Conservation (phyloP, 2,797 vertebrate species). For the Squalus acanthias region DNA sequence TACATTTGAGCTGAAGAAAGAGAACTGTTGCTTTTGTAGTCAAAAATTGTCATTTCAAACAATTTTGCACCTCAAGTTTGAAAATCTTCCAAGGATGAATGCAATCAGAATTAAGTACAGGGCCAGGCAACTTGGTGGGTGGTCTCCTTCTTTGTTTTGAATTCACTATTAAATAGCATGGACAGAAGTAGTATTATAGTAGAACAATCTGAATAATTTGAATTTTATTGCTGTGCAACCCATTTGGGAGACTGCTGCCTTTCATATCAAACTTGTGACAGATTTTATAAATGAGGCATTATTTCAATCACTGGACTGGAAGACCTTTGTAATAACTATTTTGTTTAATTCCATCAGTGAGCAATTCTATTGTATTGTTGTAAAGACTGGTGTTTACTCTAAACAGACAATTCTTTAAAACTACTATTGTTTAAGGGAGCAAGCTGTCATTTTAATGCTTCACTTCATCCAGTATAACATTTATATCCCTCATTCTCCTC, state of each 20-base stretch:
- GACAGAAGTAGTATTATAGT: neutral
- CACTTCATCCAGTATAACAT: neutral
- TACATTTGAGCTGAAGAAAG: too few species aligned
- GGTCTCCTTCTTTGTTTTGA: neutral
- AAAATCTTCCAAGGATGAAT: neutral
- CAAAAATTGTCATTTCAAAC: neutral
- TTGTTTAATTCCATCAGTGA: neutral
- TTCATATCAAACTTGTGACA: neutral
- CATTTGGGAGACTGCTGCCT: neutral
- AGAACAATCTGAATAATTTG: neutral
- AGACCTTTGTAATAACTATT: neutral
- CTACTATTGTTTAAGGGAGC: neutral
- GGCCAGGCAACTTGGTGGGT: neutral
- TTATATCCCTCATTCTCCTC: neutral
- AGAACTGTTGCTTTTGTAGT: neutral
- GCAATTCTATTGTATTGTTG: neutral
- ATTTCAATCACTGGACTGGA: neutral
- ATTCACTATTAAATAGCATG: neutral
- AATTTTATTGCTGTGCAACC: neutral
- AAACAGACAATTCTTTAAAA: neutral
- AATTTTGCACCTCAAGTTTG: neutral
- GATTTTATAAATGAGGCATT: neutral
- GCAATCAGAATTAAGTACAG: neutral
- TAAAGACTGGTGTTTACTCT: neutral
- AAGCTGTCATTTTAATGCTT: neutral